These are phyloP conservation scores for Mystacides longicornis DNA, from an alignment of 2,888 invertebrate species.

Conservation along the genomic window DNA sequence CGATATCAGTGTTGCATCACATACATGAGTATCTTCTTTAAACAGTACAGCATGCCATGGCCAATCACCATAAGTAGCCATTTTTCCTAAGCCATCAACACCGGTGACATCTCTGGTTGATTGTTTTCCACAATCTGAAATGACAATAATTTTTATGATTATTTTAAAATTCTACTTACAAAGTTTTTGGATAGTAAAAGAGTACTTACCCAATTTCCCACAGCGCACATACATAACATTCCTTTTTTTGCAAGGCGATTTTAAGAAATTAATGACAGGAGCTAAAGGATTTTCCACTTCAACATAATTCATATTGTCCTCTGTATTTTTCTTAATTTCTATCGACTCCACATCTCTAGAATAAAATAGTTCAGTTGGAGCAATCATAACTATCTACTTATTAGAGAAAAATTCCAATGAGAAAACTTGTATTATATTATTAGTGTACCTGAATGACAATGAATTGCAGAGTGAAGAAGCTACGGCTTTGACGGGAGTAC, in stretches of 20 bases:
- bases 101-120: constrained; percentile 46
- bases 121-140: constrained; percentile 62
- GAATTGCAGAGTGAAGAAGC: constrained; percentile 72
- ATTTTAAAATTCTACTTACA: neutral
- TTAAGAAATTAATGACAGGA: constrained; percentile 72
- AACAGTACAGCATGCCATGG: constrained; percentile 86
- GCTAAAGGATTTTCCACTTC: constrained; percentile 76
- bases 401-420: too few species aligned
- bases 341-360: constrained; percentile 61
- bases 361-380: constrained; percentile 18
- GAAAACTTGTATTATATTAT: neutral
- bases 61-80: constrained; percentile 79
- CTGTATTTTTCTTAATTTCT: constrained; percentile 56
- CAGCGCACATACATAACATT: constrained; percentile 76
- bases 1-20: constrained; percentile 79
- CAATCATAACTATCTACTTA: neutral
- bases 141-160: neutral
- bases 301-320: constrained; percentile 60
- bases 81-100: constrained; percentile 56
- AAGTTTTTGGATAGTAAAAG: neutral
- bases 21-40: constrained; percentile 78
- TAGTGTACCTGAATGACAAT: constrained; percentile 62
- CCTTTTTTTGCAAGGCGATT: constrained; percentile 65
- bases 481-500: constrained; percentile 57
- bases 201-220: constrained; percentile 59